Evolutionary conservation across 2,888 invertebrate genomes (phyloP).

Genomic region (Oscheius onirici): DNA sequence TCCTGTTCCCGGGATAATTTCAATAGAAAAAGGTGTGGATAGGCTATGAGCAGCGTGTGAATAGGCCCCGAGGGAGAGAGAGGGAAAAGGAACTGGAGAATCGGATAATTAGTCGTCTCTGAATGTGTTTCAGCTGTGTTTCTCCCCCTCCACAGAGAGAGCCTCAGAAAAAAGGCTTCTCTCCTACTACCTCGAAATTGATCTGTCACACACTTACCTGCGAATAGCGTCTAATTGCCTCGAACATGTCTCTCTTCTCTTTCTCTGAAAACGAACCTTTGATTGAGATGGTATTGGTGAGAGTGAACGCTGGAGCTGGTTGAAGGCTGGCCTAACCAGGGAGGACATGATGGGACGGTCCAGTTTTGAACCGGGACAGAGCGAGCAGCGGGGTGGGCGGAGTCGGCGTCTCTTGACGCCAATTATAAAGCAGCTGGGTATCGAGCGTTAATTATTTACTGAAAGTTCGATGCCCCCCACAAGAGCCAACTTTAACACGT

Average conservation of each 20-base stretch:
- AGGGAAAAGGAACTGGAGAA: conserved; percentile 14
- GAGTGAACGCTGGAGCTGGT: conserved; percentile 11
- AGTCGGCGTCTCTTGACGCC: conserved; percentile 4
- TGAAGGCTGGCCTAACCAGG: conserved; percentile 25
- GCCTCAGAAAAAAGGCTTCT: not conserved
- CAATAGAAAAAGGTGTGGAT: not conserved
- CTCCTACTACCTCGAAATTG: conserved; percentile 1
- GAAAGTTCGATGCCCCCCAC: not conserved
- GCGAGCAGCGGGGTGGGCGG: not conserved
- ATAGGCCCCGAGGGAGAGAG: not conserved
- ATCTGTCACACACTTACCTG: conserved; percentile 23
- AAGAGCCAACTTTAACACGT: no score
- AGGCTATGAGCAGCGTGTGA: conserved; percentile 9
- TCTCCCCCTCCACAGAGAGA: no score
- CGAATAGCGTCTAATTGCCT: conserved; percentile 26
- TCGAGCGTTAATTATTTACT: conserved; percentile 28
- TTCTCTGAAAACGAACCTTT: conserved; percentile 6
- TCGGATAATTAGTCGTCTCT: conserved; percentile 5
- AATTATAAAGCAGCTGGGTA: conserved; percentile 22
- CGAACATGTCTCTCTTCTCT: conserved; percentile 4
- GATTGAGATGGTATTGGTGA: not conserved
- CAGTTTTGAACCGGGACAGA: not conserved
- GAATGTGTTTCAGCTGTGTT: conserved; percentile 7
- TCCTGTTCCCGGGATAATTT: not conserved
- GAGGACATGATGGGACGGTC: not conserved